Evolutionary conservation across 2,113 vertebrate genomes (phyloP).

Genomic region (Microcebus lehilahytsara): DNA sequence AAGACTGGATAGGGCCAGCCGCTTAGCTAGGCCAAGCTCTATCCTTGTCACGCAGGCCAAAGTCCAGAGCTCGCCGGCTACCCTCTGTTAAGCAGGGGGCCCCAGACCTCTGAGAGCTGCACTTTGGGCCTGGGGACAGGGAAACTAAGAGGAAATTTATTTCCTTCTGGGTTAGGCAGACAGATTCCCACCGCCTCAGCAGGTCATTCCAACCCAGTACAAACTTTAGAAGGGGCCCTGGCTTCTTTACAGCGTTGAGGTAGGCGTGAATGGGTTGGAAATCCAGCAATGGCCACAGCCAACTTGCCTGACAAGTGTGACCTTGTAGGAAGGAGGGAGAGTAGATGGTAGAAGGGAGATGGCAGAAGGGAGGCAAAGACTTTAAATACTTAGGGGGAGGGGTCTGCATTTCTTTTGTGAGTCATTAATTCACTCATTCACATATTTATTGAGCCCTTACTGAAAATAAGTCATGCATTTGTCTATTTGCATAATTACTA

Average conservation of each 20-base stretch:
- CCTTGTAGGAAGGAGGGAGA: neutral
- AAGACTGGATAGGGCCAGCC: neutral
- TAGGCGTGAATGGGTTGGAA: neutral
- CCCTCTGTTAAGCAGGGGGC: neutral
- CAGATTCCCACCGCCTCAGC: neutral
- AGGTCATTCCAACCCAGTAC: neutral
- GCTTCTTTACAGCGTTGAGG: neutral
- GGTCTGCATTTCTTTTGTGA: neutral
- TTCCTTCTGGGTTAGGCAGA: neutral
- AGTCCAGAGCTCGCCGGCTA: neutral
- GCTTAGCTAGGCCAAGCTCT: neutral
- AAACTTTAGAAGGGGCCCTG: neutral
- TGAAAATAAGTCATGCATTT: neutral
- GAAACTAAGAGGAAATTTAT: neutral
- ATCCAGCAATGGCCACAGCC: neutral
- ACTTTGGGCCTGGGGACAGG: neutral
- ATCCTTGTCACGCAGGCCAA: neutral
- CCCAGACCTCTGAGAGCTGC: neutral
- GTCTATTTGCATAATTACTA: neutral
- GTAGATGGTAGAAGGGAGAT: neutral
- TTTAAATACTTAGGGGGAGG: neutral
- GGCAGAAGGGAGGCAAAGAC: neutral
- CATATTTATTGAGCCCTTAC: neutral
- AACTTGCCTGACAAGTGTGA: neutral
- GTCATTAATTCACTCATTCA: neutral